Conservation (phyloP, 2,888 invertebrate species). For the Margaritifera margaritifera region DNA sequence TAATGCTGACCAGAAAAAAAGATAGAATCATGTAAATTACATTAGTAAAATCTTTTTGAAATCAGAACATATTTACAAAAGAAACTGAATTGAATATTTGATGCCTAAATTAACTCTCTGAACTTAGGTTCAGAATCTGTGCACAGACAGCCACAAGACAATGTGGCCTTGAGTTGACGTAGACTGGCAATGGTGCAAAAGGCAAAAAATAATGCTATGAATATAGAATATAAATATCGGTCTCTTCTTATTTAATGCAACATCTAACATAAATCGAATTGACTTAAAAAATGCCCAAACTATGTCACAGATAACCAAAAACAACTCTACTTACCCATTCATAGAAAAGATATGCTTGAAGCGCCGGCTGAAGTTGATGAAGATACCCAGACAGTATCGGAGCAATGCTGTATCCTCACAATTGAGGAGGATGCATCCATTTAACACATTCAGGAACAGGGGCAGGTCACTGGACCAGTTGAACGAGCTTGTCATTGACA, state of each 20-base stretch:
- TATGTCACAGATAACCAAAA: too few species aligned
- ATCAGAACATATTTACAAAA: too few species aligned
- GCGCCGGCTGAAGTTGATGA: slow-evolving; percentile 90
- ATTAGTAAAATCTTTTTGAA: too few species aligned
- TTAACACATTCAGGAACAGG: slow-evolving; percentile 96
- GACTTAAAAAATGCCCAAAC: too few species aligned
- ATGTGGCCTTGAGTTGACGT: not conserved
- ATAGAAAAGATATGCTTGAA: slow-evolving; percentile 99
- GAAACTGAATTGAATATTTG: too few species aligned
- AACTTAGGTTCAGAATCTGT: not conserved
- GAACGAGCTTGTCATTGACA: slow-evolving; percentile 97
- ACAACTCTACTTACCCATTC: slow-evolving; percentile 79
- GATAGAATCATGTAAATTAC: too few species aligned
- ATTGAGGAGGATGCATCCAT: slow-evolving; percentile 95
- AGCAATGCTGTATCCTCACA: slow-evolving; percentile 97
- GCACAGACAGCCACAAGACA: not conserved
- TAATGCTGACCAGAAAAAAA: too few species aligned
- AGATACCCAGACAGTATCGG: slow-evolving; percentile 95
- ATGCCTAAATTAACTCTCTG: not conserved
- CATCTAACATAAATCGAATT: too few species aligned
- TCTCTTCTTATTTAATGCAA: too few species aligned
- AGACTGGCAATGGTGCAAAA: too few species aligned
- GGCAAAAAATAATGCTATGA: too few species aligned
- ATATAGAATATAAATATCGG: too few species aligned
- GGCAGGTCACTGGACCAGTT: slow-evolving; percentile 98